These are phyloP conservation scores for Conus canariensis DNA, from an alignment of 2,888 invertebrate species.

Conservation along the genomic window DNA sequence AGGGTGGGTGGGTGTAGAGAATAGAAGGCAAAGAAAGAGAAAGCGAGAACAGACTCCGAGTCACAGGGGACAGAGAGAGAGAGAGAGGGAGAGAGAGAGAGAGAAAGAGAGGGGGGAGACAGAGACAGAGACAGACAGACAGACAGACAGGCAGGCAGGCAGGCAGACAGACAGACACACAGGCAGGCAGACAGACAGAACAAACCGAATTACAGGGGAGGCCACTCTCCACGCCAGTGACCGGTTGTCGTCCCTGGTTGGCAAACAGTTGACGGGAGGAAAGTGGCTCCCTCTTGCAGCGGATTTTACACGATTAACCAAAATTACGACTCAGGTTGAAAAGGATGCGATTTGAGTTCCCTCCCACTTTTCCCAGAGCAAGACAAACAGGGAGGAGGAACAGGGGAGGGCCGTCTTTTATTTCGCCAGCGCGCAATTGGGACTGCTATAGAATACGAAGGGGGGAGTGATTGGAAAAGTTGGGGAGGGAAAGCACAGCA, in stretches of 20 bases:
- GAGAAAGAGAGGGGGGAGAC: neutral
- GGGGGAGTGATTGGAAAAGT: neutral
- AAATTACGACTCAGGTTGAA: constrained; percentile 34
- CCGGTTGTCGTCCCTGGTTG: constrained; percentile 38
- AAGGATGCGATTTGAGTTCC: constrained; percentile 39
- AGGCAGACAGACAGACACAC: neutral
- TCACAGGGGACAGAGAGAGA: neutral
- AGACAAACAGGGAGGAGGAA: constrained; percentile 36
- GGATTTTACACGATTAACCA: constrained; percentile 41
- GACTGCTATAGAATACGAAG: neutral
- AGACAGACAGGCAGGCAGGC: neutral
- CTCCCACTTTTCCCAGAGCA: neutral
- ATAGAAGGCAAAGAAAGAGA: too few relatives aligned
- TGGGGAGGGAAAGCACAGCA: neutral
- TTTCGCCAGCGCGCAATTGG: neutral
- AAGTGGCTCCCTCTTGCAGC: constrained; percentile 39
- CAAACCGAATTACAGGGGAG: constrained; percentile 43
- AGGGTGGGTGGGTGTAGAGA: too few relatives aligned
- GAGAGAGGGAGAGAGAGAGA: neutral
- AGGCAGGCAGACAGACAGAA: neutral
- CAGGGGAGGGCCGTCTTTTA: neutral
- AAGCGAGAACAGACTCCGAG: too few relatives aligned
- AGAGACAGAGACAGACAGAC: neutral
- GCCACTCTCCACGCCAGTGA: constrained; percentile 39
- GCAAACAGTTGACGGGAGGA: constrained; percentile 34